phyloP scores from a whole-genome alignment of 2,888 invertebrate genomes.

The Metacarcinus magister region DNA sequence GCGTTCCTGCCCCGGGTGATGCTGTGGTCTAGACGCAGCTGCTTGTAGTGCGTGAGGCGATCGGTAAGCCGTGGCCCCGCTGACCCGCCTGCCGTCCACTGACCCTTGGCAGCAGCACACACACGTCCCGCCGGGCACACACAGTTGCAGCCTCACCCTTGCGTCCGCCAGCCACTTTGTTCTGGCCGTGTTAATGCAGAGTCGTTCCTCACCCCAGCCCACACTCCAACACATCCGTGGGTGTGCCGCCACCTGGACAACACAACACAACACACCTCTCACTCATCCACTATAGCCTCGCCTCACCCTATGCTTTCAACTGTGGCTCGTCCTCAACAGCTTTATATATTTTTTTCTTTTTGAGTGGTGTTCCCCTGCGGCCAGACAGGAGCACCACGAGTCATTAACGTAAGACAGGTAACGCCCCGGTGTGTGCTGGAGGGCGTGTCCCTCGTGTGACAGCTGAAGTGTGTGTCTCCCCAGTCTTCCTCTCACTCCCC shows the following conservation, averaged over 20 bases:
- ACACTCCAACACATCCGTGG: not conserved
- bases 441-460: constrained; percentile 21
- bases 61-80: not conserved
- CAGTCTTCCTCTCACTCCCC: not conserved
- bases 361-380: not conserved
- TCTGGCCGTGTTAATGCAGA: not conserved
- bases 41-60: constrained; percentile 38
- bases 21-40: not conserved
- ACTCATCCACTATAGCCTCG: not conserved
- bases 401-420: constrained; percentile 19
- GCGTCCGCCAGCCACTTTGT: not conserved
- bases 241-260: not conserved
- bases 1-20: not conserved
- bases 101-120: not conserved
- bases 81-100: constrained; percentile 31
- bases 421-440: constrained; percentile 5
- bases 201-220: not conserved
- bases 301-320: not conserved
- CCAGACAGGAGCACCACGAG: constrained; percentile 27
- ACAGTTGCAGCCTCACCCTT: not conserved
- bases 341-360: not conserved
- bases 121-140: not conserved
- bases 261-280: not conserved
- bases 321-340: not conserved
- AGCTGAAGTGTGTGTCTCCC: not conserved